Evolutionary conservation across 2,888 invertebrate species (phyloP), one percentile per base, ranked within the genome.

Genomic region (Gibbula magus): DNA sequence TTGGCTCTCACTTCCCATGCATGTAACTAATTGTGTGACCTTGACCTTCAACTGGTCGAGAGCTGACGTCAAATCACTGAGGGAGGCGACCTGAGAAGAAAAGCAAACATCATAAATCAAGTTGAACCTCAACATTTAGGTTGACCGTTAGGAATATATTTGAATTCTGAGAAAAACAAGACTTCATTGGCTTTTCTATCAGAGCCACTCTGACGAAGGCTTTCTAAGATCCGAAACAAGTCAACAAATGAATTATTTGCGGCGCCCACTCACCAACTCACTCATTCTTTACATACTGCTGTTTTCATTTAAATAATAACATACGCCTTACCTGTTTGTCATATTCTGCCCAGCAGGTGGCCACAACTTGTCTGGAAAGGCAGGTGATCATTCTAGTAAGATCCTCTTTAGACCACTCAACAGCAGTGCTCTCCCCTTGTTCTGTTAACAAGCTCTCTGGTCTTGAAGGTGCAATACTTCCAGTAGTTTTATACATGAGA

Each of bases 271-370:
- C n/a, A n/a, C n/a, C n/a, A n/a, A n/a, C n/a, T n/a, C n/a, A n/a
- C n/a, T n/a, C n/a, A n/a, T n/a, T n/a, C n/a, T n/a, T n/a, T n/a
- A n/a, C n/a, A n/a, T n/a, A n/a, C n/a, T n/a, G n/a, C n/a, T n/a
- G n/a, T n/a, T n/a, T n/a, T 10, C 45, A 8, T 45, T 45, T 5
- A 10, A 45, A 45, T 1, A 10, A 45, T n/a, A n/a, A n/a, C n/a
- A n/a, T n/a, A 45, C 13, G 13, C 8, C 45, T 75, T 75, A 83
- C 84, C 81, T 56, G 66, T 22, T 73, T 77, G 45, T 79, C 79
- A 53, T 75, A 39, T 18, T 79, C 76, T 1, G 66, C 52, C 73
- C 76, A 82, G 29, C 51, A 53, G 18, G 77, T 74, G 16, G 79
- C 79, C 45, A 83, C 61, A 4, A 66, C 35, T 39, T 76, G 61